These are phyloP conservation scores for Antechinus flavipes DNA, from an alignment of 2,113 vertebrate species.

Conservation along the genomic window DNA sequence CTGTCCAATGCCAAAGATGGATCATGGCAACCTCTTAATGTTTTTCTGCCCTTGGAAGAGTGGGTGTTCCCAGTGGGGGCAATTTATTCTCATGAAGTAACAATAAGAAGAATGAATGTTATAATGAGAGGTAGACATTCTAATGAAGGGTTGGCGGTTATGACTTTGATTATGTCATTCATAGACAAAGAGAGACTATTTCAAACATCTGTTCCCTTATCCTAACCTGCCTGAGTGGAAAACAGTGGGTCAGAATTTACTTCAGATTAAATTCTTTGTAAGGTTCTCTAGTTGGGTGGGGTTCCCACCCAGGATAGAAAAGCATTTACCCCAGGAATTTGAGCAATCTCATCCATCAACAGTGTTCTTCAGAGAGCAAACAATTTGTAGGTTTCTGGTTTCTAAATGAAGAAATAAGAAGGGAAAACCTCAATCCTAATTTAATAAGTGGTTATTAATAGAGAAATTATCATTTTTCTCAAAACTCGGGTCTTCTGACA, in stretches of 20 bases:
- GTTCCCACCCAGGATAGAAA: background rate
- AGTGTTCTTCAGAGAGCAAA: background rate
- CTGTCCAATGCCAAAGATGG: background rate
- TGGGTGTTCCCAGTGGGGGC: background rate
- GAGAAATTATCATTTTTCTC: background rate
- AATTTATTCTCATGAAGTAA: background rate
- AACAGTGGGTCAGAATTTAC: background rate
- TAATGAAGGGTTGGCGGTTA: background rate
- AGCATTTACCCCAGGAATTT: background rate
- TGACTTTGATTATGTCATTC: background rate
- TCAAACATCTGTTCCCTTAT: no score
- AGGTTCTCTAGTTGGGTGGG: background rate
- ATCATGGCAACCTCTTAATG: background rate
- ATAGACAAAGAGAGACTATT: background rate
- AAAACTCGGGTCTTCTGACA: background rate
- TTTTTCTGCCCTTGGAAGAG: background rate
- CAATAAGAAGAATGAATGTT: background rate
- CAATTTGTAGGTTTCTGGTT: background rate
- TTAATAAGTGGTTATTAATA: background rate
- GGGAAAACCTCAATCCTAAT: background rate
- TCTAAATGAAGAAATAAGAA: background rate
- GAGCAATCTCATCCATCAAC: background rate
- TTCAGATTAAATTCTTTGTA: background rate
- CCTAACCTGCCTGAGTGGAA: background rate
- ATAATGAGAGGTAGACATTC: background rate